Base-by-base conservation (phyloP, 2,113 vertebrate genomes). In the Sardina pilchardus region DNA sequence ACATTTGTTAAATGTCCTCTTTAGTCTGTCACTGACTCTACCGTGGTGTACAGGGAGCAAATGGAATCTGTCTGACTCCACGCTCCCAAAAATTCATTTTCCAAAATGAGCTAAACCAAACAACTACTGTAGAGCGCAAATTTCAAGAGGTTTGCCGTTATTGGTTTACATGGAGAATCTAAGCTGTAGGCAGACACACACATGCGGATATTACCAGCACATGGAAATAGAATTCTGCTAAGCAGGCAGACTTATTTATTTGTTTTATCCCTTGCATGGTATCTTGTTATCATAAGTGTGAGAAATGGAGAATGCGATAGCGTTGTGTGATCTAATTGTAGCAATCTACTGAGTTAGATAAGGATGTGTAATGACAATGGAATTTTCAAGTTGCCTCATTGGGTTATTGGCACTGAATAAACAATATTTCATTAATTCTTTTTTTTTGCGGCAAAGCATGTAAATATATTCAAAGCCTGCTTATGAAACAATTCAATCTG, bases 21-120 rank as follows among this genome's bases (percentile, higher is more conserved):
- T 67, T 63, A 81, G 81, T 84, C 75, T 67, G 75, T 67, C 48
- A 75, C 71, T 14, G 14, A 78, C 71, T 78, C 71, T 16, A 16
- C 30, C 17, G 30, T 71, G 14, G 63, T 78, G 67, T 34, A 34
- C 14, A 4, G 34, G 34, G 71, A 34, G 71, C 26, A 78, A 16
- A 34, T 36, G 71, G 71, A 78, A 16, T 34, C 30, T 36, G 10
- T 36, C 30, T 78, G 34, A 34, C 71, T 78, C 71, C 26, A n/a
- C 9, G 1, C n/a, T 71, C 63, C 63, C 63, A 2, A 26, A 71
- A 71, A n/a, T 34, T 12, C 3, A 36, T 1, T 78, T 78, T 16
- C 71, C 53, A 21, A 39, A 36, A 36, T 36, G 30, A 78, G 71
- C 71, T 34, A 78, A 78, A 30, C 21, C 14, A 78, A 17, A 78